Base-by-base conservation (phyloP, 2,888 invertebrate genomes). In the Hoplodrina ambigua region DNA sequence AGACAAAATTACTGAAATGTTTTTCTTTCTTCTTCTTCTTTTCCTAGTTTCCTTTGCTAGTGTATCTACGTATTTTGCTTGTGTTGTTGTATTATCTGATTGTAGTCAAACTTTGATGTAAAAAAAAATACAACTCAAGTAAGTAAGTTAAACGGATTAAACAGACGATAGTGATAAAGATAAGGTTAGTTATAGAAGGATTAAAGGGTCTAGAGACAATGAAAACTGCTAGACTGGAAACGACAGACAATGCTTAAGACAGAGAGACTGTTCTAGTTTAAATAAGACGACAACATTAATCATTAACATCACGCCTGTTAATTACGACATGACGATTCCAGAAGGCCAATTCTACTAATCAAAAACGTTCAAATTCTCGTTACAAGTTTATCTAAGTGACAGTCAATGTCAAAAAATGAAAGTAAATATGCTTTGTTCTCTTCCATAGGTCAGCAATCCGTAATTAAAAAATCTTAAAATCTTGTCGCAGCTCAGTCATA, bases 101-200 rank as follows among this genome's bases (percentile, higher is more conserved):
- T 15, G 44, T 68, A 56, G 55, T 75, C 25, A 15, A 41, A 62
- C n/a, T 15, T 46, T 5, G 46, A 46, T 25, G 17, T 67, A 33
- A 50, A 54, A 37, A 54, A 37, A 44, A 41, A 6, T 46, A 33
- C 17, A 44, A 46, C 44, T 50, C 8, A 74, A 25, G 56, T 56
- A 55, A 17, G n/a, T n/a, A n/a, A n/a, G n/a, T n/a, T 55, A 19
- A 49, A 55, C 2, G 17, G 11, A 50, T 44, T 44, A 11, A 4
- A 44, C n/a, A 55, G 30, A 49, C 30, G 10, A 25, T 13, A 33
- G 20, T 19, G 7, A 33, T 71, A 13, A 11, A 54, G 15, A 33
- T 75, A 75, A 75, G 41, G n/a, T 55, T 67, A 56, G 50, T 56
- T 44, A 13, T 2, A 56, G 17, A 13, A 50, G 30, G n/a, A 49